Conservation (phyloP, 2,888 invertebrate species). For the Drosophila antonietae region DNA sequence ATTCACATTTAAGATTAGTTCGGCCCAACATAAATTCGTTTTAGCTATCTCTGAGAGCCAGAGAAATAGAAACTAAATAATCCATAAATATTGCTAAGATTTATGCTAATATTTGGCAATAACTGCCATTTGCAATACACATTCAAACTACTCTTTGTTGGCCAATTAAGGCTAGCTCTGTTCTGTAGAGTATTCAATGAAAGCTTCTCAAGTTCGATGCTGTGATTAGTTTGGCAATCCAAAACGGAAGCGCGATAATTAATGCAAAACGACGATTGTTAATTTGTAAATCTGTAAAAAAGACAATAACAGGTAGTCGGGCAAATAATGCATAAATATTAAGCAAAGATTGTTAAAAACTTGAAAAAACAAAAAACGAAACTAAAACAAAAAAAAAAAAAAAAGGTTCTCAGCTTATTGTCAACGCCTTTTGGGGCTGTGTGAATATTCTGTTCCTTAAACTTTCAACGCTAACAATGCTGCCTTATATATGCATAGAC, state of each 20-base stretch:
- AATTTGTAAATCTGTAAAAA: slow-evolving; percentile 76
- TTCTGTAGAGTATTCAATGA: slow-evolving; percentile 14
- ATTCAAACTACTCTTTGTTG: neutral
- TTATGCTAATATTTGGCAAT: neutral
- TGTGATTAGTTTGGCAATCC: slow-evolving; percentile 55
- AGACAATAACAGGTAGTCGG: slow-evolving; percentile 35
- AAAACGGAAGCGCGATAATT: slow-evolving; percentile 74
- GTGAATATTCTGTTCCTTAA: slow-evolving; percentile 74
- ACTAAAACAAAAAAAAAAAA: slow-evolving; percentile 23
- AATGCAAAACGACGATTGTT: slow-evolving; percentile 74
- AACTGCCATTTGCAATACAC: neutral
- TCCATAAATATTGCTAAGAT: neutral
- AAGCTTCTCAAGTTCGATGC: slow-evolving; percentile 34
- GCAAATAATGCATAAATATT: slow-evolving; percentile 74
- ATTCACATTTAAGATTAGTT: neutral
- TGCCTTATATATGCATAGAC: slow-evolving; percentile 44
- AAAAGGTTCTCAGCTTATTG: slow-evolving; percentile 57
- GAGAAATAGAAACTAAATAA: neutral
- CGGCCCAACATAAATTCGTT: neutral
- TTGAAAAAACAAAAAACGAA: neutral
- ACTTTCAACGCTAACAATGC: slow-evolving; percentile 68
- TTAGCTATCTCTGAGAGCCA: neutral
- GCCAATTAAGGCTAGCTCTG: neutral
- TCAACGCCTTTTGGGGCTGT: slow-evolving; percentile 72
- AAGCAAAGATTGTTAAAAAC: slow-evolving; percentile 54